Percentiles rank a stretch among this genome's conserved stretches.
Evolutionary conservation across 2,113 vertebrate species (phyloP).

Genomic region (Vanacampus margaritifer): DNA sequence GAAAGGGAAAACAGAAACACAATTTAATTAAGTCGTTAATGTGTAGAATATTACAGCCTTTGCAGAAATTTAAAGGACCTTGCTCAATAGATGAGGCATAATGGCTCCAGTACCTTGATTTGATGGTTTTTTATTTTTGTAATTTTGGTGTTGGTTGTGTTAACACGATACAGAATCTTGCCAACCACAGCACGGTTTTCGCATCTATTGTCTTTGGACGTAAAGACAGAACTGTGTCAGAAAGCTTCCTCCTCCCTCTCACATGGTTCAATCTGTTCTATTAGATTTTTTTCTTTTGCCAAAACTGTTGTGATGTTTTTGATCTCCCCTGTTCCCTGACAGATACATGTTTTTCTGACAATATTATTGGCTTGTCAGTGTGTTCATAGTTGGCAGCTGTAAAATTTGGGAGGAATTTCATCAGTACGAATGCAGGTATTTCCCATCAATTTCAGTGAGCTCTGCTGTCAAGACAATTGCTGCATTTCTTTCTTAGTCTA

Average conservation of each 20-base stretch:
- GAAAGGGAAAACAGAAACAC: constrained; percentile 4
- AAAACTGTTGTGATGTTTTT: constrained; percentile 31
- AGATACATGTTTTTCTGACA: constrained; percentile 17
- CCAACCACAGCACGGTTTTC: neutral
- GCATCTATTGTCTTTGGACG: too few relatives aligned
- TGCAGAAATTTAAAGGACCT: constrained; percentile 51
- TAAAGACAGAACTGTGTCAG: constrained; percentile 3
- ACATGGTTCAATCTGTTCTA: neutral
- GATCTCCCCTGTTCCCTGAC: constrained; percentile 17
- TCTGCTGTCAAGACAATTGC: constrained; percentile 23
- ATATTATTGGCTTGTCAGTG: constrained; percentile 1
- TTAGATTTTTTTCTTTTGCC: neutral
- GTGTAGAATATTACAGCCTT: constrained; percentile 49
- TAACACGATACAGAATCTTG: constrained; percentile 1
- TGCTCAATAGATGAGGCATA: constrained; percentile 40
- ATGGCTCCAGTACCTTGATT: constrained; percentile 22
- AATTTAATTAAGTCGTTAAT: constrained; percentile 47
- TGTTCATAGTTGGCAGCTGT: constrained; percentile 29
- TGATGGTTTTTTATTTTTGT: constrained; percentile 21
- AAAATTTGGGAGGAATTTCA: constrained; percentile 22
- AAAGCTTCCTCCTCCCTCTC: neutral
- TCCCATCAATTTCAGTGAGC: constrained; percentile 34
- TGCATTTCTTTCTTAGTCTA: neutral
- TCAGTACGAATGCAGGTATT: constrained; percentile 28
- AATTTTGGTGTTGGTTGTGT: constrained; percentile 22